Base-by-base conservation (phyloP, 2,888 invertebrate genomes). In the Clanis bilineata region DNA sequence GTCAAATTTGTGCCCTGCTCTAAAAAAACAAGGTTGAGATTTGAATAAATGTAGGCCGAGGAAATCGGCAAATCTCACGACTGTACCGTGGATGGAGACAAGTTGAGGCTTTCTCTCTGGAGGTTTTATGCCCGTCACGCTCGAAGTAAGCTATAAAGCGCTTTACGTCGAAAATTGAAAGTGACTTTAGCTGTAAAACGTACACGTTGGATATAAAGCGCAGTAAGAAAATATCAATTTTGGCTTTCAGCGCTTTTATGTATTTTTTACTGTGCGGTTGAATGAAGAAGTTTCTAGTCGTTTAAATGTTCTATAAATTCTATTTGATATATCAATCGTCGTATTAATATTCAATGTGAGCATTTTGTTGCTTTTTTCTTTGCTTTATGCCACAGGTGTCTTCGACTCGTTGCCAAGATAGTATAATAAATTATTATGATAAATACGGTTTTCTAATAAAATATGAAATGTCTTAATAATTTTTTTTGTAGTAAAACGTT, bases 161-260 rank as follows among this genome's bases (percentile, higher is more conserved):
- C 86, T 86, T 83, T 83, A 80, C 71, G 82, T 77, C 83, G 85
- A 80, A 90, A 90, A 90, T 90, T 90, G 90, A 90, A 90, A 90
- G 90, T 88, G 88, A 84, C 85, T 89, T 84, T 74, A 79, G 87
- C 77, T 85, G 86, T 90, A 87, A 90, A 89, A 87, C 86, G 85
- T 86, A 82, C 79, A 64, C 68, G 60, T 70, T 66, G 75, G 79
- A 81, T 74, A 74, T 74, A 74, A 82, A 80, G 76, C 76, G 76
- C 76, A 81, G 70, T 63, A 70, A 70, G 71, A 74, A 79, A 82
- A 85, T 86, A 86, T 86, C 83, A 86, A 85, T 84, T 85, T 83
- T 63, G 72, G 72, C 66, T 74, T 76, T 70, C 74, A 76, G 74
- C 77, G 73, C 72, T 76, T 81, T 79, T 76, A 70, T 72, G 69